Conservation (phyloP, 1,140 invertebrate genomes). For the Anoplolepis gracilipes region DNA sequence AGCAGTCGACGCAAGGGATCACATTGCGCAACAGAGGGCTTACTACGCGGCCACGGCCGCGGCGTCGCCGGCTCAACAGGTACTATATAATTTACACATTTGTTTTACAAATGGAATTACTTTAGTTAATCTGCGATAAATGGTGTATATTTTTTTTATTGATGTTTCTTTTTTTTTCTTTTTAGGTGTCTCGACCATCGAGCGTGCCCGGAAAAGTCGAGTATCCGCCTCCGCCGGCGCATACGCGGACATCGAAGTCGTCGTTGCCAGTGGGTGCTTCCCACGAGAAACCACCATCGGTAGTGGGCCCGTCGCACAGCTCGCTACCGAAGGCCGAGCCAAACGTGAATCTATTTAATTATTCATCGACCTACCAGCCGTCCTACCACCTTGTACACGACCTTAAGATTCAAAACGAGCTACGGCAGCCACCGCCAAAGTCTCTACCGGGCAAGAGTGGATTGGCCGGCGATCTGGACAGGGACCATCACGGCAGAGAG, state of each 20-base stretch:
- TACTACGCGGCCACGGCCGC: conserved; percentile 81
- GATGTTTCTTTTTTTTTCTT: neutral
- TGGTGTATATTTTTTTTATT: neutral
- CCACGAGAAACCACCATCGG: conserved; percentile 86
- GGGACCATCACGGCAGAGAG: conserved; percentile 86
- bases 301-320: conserved; percentile 84
- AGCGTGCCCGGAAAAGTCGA: conserved; percentile 87
- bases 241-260: conserved; percentile 86
- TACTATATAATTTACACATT: no score
- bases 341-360: conserved; percentile 90
- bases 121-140: neutral
- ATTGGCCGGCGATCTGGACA: conserved; percentile 81
- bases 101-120: no score
- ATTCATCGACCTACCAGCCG: conserved; percentile 87
- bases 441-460: conserved; percentile 79
- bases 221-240: conserved; percentile 87
- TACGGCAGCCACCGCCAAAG: conserved; percentile 77
- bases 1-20: conserved; percentile 81
- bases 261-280: conserved; percentile 78
- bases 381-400: conserved; percentile 83
- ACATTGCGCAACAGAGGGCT: conserved; percentile 78
- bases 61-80: conserved; percentile 80
- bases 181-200: conserved; percentile 83
- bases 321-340: conserved; percentile 90
- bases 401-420: conserved; percentile 84